Conservation (phyloP, 2,113 vertebrate genomes). For the Rhea americana region DNA sequence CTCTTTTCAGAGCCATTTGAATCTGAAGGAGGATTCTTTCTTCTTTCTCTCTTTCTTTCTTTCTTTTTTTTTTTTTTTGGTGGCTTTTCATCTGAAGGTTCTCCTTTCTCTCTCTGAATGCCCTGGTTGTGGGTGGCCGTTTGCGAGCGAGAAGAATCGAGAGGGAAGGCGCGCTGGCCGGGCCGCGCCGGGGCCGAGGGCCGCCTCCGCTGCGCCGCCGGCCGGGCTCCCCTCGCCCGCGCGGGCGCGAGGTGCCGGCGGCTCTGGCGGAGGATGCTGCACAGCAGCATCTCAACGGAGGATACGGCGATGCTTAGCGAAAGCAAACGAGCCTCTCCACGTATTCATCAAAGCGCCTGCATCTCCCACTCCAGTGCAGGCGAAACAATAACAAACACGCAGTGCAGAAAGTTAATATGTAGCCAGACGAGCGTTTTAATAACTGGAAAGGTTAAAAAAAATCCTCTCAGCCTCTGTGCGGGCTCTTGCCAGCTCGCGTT, state of each 20-base stretch:
- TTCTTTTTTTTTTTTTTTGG: not conserved
- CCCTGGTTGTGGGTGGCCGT: not conserved
- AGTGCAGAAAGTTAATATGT: not conserved
- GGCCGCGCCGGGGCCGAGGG: too few species aligned
- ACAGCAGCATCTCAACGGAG: not conserved
- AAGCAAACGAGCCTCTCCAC: fast-evolving
- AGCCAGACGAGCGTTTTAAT: conserved; percentile 43
- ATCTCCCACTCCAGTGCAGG: not conserved
- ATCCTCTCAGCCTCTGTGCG: not conserved
- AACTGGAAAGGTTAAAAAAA: conserved; percentile 42
- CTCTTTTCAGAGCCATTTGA: conserved; percentile 41
- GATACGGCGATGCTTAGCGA: not conserved
- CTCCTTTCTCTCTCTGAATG: not conserved
- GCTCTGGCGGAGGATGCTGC: not conserved
- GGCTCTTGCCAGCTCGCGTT: conserved; percentile 26
- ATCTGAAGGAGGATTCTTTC: conserved; percentile 37
- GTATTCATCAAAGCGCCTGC: fast-evolving
- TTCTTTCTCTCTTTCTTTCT: too few species aligned
- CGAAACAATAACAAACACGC: not conserved
- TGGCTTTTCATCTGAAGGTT: not conserved
- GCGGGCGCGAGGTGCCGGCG: not conserved
- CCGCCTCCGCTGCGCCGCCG: too few species aligned
- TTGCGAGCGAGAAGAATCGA: not conserved
- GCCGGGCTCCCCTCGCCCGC: too few species aligned
- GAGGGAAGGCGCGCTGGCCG: not conserved